Conservation (phyloP, 2,113 vertebrate genomes). For the Nannospalax galili region DNA sequence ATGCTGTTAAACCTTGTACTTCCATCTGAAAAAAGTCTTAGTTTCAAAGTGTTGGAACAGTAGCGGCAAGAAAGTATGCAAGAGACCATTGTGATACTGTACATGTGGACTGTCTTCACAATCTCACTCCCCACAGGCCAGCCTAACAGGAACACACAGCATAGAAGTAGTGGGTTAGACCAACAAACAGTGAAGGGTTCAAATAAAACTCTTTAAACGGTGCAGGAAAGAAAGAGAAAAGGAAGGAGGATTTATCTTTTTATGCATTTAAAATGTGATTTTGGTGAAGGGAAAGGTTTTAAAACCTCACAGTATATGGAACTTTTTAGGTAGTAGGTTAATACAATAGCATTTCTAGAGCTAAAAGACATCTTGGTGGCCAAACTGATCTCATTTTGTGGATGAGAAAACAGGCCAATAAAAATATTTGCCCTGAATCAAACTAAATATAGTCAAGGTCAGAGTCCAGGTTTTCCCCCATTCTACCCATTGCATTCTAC, state of each 20-base stretch:
- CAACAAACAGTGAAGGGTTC: neutral
- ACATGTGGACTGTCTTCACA: neutral
- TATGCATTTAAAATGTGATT: neutral
- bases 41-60: neutral
- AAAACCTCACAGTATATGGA: neutral
- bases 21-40: neutral
- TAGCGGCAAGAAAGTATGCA: neutral
- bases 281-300: neutral
- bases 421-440: neutral
- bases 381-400: neutral
- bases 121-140: neutral
- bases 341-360: neutral
- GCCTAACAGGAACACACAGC: neutral
- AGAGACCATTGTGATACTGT: neutral
- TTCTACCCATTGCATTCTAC: neutral
- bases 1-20: neutral
- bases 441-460: neutral
- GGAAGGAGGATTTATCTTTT: neutral
- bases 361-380: neutral
- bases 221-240: neutral
- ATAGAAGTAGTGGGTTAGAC: neutral
- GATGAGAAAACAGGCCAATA: neutral
- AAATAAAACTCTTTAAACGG: neutral
- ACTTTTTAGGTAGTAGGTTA: neutral
- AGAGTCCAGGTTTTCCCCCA: neutral